phyloP scores from a whole-genome alignment of 2,797 vertebrate species.

The Xenops minutus region DNA sequence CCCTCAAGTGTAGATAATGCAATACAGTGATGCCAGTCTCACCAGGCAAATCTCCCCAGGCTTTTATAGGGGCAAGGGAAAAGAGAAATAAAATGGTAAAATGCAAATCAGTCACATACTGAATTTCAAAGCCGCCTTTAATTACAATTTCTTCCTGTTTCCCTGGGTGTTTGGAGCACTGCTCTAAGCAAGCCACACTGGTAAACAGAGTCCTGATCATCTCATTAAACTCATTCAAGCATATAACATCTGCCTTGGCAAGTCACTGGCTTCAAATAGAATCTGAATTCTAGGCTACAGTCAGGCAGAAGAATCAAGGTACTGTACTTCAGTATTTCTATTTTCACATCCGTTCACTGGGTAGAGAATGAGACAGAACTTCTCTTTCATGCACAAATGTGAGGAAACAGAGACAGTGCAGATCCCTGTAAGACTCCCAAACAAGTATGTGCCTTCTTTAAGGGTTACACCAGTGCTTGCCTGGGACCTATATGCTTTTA shows the following conservation, averaged over 20 bases:
- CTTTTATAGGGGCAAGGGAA: neutral
- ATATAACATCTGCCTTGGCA: neutral
- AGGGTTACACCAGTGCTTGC: neutral
- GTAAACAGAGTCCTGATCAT: neutral
- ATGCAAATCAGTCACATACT: conserved; percentile 24
- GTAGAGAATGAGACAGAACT: neutral
- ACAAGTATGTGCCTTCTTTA: neutral
- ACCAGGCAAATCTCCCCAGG: neutral
- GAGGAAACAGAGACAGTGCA: neutral
- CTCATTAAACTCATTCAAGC: neutral
- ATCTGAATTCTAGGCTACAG: neutral
- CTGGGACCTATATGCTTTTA: neutral
- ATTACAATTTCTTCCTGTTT: conserved; percentile 43
- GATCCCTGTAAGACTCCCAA: neutral
- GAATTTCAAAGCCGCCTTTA: conserved; percentile 47
- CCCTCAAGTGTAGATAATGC: conserved; percentile 4
- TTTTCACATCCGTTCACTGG: neutral
- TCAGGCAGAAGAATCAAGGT: neutral
- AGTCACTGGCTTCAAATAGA: neutral
- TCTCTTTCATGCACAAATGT: neutral
- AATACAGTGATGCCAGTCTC: neutral
- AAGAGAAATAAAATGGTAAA: neutral
- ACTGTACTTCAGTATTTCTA: neutral
- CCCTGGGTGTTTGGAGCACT: neutral
- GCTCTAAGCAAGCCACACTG: conserved; percentile 9